Conservation (phyloP, 2,888 invertebrate genomes). For the Pristionchus japonicus region DNA sequence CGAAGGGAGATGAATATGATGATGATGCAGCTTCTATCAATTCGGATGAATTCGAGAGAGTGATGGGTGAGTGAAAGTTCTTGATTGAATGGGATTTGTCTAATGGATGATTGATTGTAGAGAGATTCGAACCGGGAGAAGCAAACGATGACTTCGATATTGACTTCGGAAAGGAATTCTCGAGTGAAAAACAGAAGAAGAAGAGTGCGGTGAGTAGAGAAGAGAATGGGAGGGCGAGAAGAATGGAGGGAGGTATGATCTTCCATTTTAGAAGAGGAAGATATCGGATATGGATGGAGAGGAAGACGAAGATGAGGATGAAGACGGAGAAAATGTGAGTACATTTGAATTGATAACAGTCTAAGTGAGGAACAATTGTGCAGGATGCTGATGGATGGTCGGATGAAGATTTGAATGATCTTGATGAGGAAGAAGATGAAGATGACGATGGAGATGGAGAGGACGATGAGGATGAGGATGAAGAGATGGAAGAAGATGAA, state of each 20-base stretch:
- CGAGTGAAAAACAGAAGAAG: slow-evolving; percentile 67
- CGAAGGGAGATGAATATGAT: slow-evolving; percentile 79
- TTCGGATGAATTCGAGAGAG: slow-evolving; percentile 85
- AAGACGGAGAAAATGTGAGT: slow-evolving; percentile 77
- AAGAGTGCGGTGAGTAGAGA: background rate
- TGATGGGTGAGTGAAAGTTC: slow-evolving; percentile 77
- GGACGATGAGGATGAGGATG: slow-evolving; percentile 55
- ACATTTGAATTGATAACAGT: background rate
- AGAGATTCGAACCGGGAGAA: slow-evolving; percentile 77
- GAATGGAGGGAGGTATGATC: background rate
- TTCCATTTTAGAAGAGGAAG: slow-evolving; percentile 27
- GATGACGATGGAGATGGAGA: slow-evolving; percentile 59
- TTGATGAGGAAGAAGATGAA: slow-evolving; percentile 56
- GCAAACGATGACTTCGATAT: slow-evolving; percentile 79
- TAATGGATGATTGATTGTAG: slow-evolving; percentile 60
- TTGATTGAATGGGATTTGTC: background rate
- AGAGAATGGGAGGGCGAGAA: background rate
- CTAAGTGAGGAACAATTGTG: background rate
- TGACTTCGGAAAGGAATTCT: slow-evolving; percentile 80
- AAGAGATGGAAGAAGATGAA: slow-evolving; percentile 55
- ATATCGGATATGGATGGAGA: slow-evolving; percentile 57
- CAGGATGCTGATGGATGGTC: slow-evolving; percentile 31
- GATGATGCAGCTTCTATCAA: slow-evolving; percentile 84
- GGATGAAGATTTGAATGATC: slow-evolving; percentile 47
- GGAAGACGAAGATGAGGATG: slow-evolving; percentile 59